These are phyloP conservation scores for Notodromas monacha DNA, from an alignment of 2,888 invertebrate species.

Conservation along the genomic window DNA sequence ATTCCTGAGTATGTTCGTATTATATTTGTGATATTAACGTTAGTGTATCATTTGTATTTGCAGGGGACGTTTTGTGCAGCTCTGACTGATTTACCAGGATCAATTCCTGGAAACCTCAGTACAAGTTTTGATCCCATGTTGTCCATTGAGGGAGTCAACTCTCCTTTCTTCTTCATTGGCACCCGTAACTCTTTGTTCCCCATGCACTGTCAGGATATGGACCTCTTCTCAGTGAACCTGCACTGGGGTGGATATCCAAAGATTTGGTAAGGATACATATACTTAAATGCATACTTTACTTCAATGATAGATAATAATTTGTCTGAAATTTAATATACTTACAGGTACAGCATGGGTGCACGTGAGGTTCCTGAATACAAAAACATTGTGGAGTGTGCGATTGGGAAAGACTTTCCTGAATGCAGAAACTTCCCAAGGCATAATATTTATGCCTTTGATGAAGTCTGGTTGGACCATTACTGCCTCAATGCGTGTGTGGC, in stretches of 20 bases:
- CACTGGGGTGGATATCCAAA: conserved; percentile 4
- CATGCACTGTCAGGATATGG: conserved; percentile 2
- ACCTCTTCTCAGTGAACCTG: conserved; percentile 4
- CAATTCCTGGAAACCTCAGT: conserved; percentile 4
- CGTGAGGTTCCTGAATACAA: conserved; percentile 1
- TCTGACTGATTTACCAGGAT: conserved; percentile 4
- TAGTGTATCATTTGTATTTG: conserved; percentile 4
- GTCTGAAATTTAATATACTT: conserved; percentile 4
- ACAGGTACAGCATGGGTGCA: conserved; percentile 4
- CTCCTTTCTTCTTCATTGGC: conserved; percentile 4
- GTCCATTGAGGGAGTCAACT: conserved; percentile 2
- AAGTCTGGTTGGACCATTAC: conserved; percentile 4
- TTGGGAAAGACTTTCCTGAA: conserved; percentile 4
- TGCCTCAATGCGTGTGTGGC: conserved; percentile 2
- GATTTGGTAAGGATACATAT: conserved; percentile 4
- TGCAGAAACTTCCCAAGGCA: conserved; percentile 1
- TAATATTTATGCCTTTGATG: conserved; percentile 2
- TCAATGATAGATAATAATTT: conserved; percentile 2
- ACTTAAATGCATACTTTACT: conserved; percentile 2
- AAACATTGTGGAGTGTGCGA: conserved; percentile 2
- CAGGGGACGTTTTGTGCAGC: conserved; percentile 4
- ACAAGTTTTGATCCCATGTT: conserved; percentile 4
- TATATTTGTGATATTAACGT: conserved; percentile 2
- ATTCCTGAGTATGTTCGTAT: neutral
- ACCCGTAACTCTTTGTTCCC: conserved; percentile 4